Base-by-base conservation (phyloP, 1,140 invertebrate species). In the Aporrectodea caliginosa region DNA sequence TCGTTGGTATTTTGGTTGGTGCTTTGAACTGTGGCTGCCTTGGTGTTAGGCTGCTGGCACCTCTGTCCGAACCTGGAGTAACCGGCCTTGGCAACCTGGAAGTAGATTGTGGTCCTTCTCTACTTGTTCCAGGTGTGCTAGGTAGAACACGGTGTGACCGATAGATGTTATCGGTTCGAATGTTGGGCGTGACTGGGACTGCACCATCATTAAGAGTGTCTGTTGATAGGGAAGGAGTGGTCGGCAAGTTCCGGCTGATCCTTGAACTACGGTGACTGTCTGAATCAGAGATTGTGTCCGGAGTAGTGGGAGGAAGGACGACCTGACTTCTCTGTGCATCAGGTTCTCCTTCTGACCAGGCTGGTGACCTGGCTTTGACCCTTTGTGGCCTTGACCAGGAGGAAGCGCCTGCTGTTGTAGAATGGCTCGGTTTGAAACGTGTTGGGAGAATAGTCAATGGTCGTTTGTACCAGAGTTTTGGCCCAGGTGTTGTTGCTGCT, bases 161-260 rank as follows among this genome's bases (percentile, higher is more conserved):
- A 22, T 58, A 22, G 43, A 58, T 58, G 43, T 12, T 12, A 22
- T 58, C 43, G 43, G n/a, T n/a, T n/a, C n/a, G n/a, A n/a, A n/a
- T n/a, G n/a, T n/a, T n/a, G n/a, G 73, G 27, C 73, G 73, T 32
- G 2, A 22, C n/a, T 34, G 29, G 30, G 35, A 32, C 2, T n/a
- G n/a, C 75, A 29, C 33, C 16, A 35, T 76, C 75, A n/a, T 35
- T 76, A 27, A 76, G 27, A 35, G 75, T 76, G 16, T 76, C 75
- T 32, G 33, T 76, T 34, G 75, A 76, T 16, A 76, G 31, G 1
- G 75, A 76, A 16, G 75, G 75, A 35, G 75, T 76, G 34, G 75
- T 27, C 2, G 75, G 75, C 0, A 76, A 35, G 75, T 32, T 76
- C n/a, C 75, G 33, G 43, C 75, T 76, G 29, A 76, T 76, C n/a